A percentile compares a stretch with the other conserved stretches of the same genome.
phyloP scores from a whole-genome alignment of 2,113 vertebrate species.

The Strigops habroptila region DNA sequence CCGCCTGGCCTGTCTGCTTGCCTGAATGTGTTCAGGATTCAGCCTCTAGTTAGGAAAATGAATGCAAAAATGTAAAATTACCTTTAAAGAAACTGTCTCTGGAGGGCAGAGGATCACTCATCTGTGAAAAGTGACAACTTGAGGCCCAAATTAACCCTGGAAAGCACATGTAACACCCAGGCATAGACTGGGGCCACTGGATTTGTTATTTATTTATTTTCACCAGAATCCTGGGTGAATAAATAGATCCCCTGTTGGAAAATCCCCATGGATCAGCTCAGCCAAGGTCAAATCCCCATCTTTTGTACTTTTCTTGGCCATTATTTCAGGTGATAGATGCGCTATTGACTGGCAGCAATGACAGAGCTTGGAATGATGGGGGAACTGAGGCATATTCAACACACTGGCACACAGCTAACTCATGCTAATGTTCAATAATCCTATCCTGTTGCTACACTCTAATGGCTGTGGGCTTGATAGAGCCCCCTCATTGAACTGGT shows the following conservation, averaged over 20 bases:
- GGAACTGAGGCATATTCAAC: constrained; percentile 61
- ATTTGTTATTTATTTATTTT: background rate
- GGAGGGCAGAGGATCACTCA: background rate
- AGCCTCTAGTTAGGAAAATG: background rate
- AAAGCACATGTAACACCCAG: background rate
- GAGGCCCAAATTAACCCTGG: background rate
- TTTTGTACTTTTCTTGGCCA: constrained; percentile 38
- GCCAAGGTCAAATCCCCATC: constrained; percentile 57
- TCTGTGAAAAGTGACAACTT: background rate
- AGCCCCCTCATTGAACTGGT: constrained; percentile 72
- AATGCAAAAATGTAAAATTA: background rate
- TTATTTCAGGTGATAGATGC: constrained; percentile 54
- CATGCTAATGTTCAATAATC: constrained; percentile 55
- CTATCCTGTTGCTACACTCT: constrained; percentile 37
- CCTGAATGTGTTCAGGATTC: background rate
- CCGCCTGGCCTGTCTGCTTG: background rate
- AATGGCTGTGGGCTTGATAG: constrained; percentile 63
- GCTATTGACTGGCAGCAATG: constrained; percentile 44
- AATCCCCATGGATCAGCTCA: constrained; percentile 44
- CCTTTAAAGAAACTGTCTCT: background rate
- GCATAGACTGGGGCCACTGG: background rate
- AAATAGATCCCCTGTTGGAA: background rate
- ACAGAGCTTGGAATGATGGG: constrained; percentile 69
- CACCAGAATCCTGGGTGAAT: background rate
- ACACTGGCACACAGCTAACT: constrained; percentile 42